A percentile compares a stretch with the other conserved stretches of the same genome.
These are phyloP conservation scores for Chydorus sphaericus DNA, from an alignment of 2,888 invertebrate genomes.

Conservation along the genomic window DNA sequence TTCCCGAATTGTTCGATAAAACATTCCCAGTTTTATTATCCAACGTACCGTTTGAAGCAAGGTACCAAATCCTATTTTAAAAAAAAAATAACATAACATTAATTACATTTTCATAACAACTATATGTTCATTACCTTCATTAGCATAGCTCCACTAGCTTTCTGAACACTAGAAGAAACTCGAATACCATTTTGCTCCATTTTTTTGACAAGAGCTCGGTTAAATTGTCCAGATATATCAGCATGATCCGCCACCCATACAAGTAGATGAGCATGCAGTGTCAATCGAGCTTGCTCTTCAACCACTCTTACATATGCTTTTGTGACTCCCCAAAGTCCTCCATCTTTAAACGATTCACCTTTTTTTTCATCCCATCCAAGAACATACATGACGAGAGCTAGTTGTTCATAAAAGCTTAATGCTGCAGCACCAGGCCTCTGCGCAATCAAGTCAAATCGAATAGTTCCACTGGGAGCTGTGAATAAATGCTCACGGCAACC, in stretches of 20 bases:
- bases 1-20: no score
- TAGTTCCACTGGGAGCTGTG: neutral
- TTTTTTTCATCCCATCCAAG: neutral
- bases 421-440: neutral
- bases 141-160: no score
- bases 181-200: no score
- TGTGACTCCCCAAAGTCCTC: neutral
- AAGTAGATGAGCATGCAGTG: neutral
- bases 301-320: neutral
- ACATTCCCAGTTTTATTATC: no score
- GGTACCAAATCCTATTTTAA: no score
- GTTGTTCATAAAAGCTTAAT: neutral
- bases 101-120: no score
- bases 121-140: no score
- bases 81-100: no score
- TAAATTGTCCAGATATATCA: neutral
- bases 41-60: no score
- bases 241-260: neutral
- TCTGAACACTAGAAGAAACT: no score
- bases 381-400: neutral
- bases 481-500: neutral
- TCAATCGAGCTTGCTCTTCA: conserved; percentile 2
- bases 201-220: neutral
- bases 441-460: neutral
- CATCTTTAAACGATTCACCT: neutral